Evolutionary conservation across 2,113 vertebrate genomes (phyloP), one percentile per base, ranked within the genome.

Genomic region (Tachysurus vachellii): DNA sequence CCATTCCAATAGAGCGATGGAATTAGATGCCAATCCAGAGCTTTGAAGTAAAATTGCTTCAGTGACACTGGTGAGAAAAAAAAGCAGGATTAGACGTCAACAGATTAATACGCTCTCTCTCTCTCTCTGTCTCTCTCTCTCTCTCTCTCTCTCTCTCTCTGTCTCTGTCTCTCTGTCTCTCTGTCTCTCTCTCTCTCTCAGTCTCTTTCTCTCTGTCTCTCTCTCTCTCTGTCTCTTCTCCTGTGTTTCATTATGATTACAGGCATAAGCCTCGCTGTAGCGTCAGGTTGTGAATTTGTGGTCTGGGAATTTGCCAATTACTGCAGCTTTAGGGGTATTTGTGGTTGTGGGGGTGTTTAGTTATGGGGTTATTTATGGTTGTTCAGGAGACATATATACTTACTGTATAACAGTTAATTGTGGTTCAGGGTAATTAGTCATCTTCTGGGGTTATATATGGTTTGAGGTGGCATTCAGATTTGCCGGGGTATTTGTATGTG

Each of bases 21-120:
- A 94, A 93, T 93, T 93, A 92, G 92, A 91, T 53, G n/a, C 86
- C 81, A 89, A 42, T 91, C 92, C 91, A 85, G 92, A 91, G 89
- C 92, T 94, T 94, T 94, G 92, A 94, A 91, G 93, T 94, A 68
- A 93, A 94, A 94, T 93, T 93, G 91, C 91, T 87, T 91, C 90
- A 88, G 89, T 91, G 92, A 92, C 89, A 89, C 90, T 73, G 54
- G 92, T 28, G 31, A 28, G 31, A 73, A 71, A 91, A 91, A 90
- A 92, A 93, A 92, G 92, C 91, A 93, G 92, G 92, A 93, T 93
- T 92, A 91, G 83, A 88, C 93, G 92, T 94, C 85, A 91, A 92
- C 88, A 89, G 91, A 90, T 90, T 92, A 93, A 91, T 91, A 91
- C 85, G 83, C 90, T 90, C 85, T 79, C 81, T 66, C 82, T 89